Base-by-base conservation (phyloP, 30 jellyfish, hydroid and myxozoan species). In the Turritopsis rubra region DNA sequence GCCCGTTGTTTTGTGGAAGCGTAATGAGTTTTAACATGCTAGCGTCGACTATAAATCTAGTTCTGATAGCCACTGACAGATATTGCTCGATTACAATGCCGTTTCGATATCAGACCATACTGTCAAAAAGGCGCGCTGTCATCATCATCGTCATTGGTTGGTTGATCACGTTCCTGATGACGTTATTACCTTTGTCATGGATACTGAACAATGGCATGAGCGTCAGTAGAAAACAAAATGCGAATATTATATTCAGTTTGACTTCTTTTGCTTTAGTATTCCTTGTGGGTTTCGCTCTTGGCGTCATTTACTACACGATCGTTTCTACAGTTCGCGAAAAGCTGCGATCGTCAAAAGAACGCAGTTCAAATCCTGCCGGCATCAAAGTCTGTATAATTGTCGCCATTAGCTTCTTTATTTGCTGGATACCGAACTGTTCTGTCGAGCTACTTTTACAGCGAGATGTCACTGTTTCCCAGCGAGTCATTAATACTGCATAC, bases 161-260 rank as follows among this genome's bases (percentile, higher is more conserved):
- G 91, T 21, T 77, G 21, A 24, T 60, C n/a, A 65, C 91, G 18
- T 41, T 66, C 17, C 21, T 26, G 21, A 17, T 53, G 24, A 31
- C 89, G n/a, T 29, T 60, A 18, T 24, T 85, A 54, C 91, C 91
- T 17, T 76, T 85, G 31, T 23, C 89, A 22, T 85, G 91, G 91
- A 27, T 18, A 22, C 28, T 76, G 7, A 41, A 31, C 52, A n/a
- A 18, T 18, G n/a, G 18, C 4, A 52, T 21, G 19, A 27, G 29
- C 25, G 74, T 83, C 0, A 28, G 52, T 18, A 23, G 7, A 21
- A 78, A 25, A 27, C 22, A 24, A 21, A 54, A 71, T 8, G 79
- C 79, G 66, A 76, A 85, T 41, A 70, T 25, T n/a, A 13, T 28
- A 21, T 85, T 16, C 30, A 18, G 73, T 8, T n/a, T 75, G 7